Evolutionary conservation across 2,888 invertebrate species (phyloP), one percentile per base, ranked within the genome.

Genomic region (Leistus spinibarbis): DNA sequence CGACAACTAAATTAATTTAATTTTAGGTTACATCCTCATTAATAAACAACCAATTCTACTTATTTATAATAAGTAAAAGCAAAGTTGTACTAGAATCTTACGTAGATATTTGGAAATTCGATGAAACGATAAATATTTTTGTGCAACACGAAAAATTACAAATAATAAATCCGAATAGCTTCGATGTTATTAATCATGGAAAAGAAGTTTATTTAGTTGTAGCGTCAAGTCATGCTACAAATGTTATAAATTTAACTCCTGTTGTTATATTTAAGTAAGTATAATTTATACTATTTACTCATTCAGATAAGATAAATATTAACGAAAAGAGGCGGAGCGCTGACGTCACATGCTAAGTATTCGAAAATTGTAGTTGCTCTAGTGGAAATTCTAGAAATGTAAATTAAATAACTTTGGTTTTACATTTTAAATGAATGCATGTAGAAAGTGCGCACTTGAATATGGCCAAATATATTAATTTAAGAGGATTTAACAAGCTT

Each of bases 31-130:
- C 79, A 20, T 72, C 80, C 4, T 22, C 81, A 4, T 78, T 62
- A 17, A 79, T 81, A 10, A 70, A 77, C 1, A 75, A 78, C 5
- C 72, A 67, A 19, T 76, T 79, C 0, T 81, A 80, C 69, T 74
- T 81, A 53, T 74, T 82, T 57, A 78, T 81, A 10, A 78, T 79
- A n/a, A 79, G 76, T 56, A 65, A 64, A 23, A 78, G 75, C 2
- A 60, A 19, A 4, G 62, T 75, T 7, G 70, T 79, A 10, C 70
- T 77, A 3, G 80, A 81, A 60, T 72, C 81, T 5, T 77, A 76
- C 27, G 78, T 83, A 22, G 78, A 80, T 16, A 78, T 85, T 24
- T 84, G 83, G 82, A 80, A 81, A 77, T 79, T 80, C 53, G 79
- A 82, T 69, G 17, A 76, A 17, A 63, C 72, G 4, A 79, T 77